phyloP scores from a whole-genome alignment of 2,797 vertebrate genomes.

The Cryptoprocta ferox region DNA sequence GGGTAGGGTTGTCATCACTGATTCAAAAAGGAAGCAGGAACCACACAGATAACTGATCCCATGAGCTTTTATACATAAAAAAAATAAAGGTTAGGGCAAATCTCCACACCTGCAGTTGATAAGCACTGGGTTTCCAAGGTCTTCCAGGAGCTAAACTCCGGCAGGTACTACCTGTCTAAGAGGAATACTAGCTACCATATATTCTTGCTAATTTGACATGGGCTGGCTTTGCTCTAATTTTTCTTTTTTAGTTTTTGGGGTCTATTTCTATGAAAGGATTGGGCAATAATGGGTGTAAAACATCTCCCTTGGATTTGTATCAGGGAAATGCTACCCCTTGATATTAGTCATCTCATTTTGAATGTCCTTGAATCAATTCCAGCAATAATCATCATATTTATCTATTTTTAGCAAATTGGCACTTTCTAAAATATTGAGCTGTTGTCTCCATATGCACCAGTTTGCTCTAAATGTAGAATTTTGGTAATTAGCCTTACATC shows the following conservation, averaged over 20 bases:
- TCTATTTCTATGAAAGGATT: constrained; percentile 62
- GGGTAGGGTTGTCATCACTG: not conserved
- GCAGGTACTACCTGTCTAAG: not conserved
- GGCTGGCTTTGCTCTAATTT: not conserved
- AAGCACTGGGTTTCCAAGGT: not conserved
- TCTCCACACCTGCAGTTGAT: not conserved
- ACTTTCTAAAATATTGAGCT: constrained; percentile 79
- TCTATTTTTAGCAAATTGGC: constrained; percentile 83
- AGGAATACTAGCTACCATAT: not conserved
- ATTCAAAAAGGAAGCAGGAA: constrained; percentile 22
- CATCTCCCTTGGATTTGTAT: constrained; percentile 71
- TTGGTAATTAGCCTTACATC: constrained; percentile 75
- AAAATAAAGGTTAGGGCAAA: not conserved
- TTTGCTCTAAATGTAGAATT: constrained; percentile 78
- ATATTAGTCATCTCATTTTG: constrained; percentile 82
- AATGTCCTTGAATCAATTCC: constrained; percentile 85
- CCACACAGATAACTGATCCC: not conserved
- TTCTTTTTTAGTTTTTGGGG: constrained; percentile 36
- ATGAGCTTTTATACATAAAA: not conserved
- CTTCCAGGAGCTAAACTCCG: not conserved
- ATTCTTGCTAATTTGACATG: constrained; percentile 35
- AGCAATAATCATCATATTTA: constrained; percentile 82
- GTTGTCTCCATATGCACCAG: constrained; percentile 72
- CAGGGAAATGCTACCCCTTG: constrained; percentile 77
- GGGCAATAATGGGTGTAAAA: constrained; percentile 55